Evolutionary conservation across 2,888 invertebrate species (phyloP).

Genomic region (Melanostoma mellinum): DNA sequence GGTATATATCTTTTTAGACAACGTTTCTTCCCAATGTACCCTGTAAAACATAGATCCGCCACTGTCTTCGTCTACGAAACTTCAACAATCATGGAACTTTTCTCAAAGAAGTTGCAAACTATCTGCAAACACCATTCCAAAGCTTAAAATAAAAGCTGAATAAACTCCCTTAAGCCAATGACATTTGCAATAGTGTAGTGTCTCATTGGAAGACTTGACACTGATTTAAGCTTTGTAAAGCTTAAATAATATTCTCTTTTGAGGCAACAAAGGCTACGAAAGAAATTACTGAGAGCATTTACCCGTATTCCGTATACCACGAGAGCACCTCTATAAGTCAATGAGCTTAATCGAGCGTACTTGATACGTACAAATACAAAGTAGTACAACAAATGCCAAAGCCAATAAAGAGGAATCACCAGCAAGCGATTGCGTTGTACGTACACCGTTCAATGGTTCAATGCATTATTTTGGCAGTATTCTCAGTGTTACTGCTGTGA

Average conservation of each 20-base stretch:
- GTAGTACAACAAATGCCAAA: constrained; percentile 20
- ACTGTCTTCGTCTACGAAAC: constrained; percentile 34
- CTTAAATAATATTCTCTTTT: constrained; percentile 1
- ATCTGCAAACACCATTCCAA: constrained; percentile 1
- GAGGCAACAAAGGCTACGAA: neutral
- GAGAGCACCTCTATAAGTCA: constrained; percentile 48
- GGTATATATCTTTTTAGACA: too few species aligned
- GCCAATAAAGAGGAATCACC: constrained; percentile 60
- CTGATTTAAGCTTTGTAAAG: constrained; percentile 16
- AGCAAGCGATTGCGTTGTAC: constrained; percentile 50
- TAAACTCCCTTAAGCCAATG: too few species aligned
- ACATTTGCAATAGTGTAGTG: neutral
- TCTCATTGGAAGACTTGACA: neutral
- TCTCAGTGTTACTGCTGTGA: constrained; percentile 66
- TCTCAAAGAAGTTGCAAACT: constrained; percentile 21
- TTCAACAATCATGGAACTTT: constrained; percentile 20
- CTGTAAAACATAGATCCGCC: neutral
- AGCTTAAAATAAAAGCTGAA: constrained; percentile 27
- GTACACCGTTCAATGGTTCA: neutral
- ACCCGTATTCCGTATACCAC: neutral
- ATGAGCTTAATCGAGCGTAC: constrained; percentile 71
- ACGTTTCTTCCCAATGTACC: neutral
- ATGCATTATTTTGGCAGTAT: constrained; percentile 67
- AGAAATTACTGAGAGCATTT: constrained; percentile 20
- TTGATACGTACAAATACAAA: constrained; percentile 45